Base-by-base conservation (phyloP, 2,797 vertebrate genomes). In the Bradypodion pumilum region DNA sequence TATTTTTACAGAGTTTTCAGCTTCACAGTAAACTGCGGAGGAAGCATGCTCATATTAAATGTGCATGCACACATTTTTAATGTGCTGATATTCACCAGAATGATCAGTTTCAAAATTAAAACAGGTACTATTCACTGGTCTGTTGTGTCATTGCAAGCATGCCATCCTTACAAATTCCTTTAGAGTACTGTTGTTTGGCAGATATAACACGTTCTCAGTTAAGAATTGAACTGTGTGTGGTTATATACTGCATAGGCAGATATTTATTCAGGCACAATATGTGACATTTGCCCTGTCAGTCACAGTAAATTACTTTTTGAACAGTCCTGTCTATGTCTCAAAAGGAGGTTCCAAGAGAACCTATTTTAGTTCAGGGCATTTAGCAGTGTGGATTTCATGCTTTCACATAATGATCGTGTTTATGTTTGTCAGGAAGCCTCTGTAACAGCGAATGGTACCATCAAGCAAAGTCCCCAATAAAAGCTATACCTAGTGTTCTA, bases 381-480 rank as follows among this genome's bases (percentile, higher is more conserved):
- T 92, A 93, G 90, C 89, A 35, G 88, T 84, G 89, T 87, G 91
- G 91, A 81, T 93, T 91, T 93, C 91, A 93, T 91, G 88, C 92
- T 91, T 88, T 90, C 91, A 94, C 92, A 91, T 94, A 93, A 92
- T 93, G 92, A 91, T 92, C 91, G 88, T 94, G 92, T 94, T 94
- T 94, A 91, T 94, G 89, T 91, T 90, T 93, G 91, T 92, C 93
- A 94, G 93, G 92, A 94, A 94, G 91, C 93, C 93, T 94, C 94
- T 94, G 93, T 92, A 94, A 89, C 93, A 93, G 89, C 90, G 92
- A 89, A 92, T 90, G 89, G 93, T 92, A 83, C 92, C 94, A 91
- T 87, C 90, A 89, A 91, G 88, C 86, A 77, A 89, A 93, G 86
- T 90, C 83, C 83, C 89, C 90, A 94, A 92, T 3, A 92, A 92